phyloP scores from a whole-genome alignment of 1,140 invertebrate genomes.

The Antheraea mylitta region DNA sequence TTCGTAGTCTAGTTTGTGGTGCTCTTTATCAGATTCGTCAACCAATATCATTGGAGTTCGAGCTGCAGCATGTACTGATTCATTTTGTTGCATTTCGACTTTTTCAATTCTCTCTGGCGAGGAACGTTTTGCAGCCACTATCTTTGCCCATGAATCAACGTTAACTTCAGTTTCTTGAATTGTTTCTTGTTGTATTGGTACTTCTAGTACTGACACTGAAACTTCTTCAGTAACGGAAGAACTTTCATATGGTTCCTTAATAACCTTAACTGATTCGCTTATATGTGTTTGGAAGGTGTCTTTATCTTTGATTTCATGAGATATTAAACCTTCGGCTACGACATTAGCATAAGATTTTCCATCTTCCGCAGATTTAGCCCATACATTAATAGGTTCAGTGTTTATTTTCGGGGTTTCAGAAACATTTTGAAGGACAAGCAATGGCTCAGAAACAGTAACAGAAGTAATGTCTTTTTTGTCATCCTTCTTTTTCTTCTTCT shows the following conservation, averaged over 20 bases:
- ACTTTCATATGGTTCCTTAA: conserved; percentile 9
- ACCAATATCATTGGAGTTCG: conserved; percentile 68
- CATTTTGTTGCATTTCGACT: conserved; percentile 19
- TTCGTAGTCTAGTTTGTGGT: conserved; percentile 43
- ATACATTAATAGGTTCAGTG: conserved; percentile 55
- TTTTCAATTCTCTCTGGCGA: conserved; percentile 45
- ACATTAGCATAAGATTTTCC: conserved; percentile 82
- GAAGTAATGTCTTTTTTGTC: conserved; percentile 39
- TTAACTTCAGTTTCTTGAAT: conserved; percentile 24
- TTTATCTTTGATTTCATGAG: conserved; percentile 20
- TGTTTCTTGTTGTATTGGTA: conserved; percentile 22
- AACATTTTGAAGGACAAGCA: background rate
- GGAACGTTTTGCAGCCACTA: conserved; percentile 59
- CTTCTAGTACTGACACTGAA: background rate
- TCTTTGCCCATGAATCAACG: conserved; percentile 66
- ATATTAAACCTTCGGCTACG: conserved; percentile 66
- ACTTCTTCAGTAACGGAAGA: conserved; percentile 8
- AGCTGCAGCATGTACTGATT: conserved; percentile 19
- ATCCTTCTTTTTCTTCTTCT: conserved; percentile 59
- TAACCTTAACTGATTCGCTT: conserved; percentile 1
- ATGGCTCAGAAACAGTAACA: conserved; percentile 8
- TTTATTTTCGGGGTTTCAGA: background rate
- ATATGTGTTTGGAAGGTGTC: conserved; percentile 8
- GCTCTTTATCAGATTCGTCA: conserved; percentile 49
- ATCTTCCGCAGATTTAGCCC: conserved; percentile 68